Conservation (phyloP, 2,888 invertebrate species). For the Gandaritis pyraliata region DNA sequence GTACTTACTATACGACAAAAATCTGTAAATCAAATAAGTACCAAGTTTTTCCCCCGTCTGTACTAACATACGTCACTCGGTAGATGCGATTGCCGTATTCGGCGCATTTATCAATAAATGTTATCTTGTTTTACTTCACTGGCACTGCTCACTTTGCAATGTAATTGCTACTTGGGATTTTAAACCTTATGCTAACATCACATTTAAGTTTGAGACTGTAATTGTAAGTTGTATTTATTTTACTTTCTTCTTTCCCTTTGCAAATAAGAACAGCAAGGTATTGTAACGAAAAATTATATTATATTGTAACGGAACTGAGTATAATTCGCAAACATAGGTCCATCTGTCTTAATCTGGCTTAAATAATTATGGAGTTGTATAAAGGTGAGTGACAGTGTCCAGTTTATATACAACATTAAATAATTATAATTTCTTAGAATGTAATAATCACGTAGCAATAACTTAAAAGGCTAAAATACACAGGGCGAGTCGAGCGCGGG, state of each 20-base stretch:
- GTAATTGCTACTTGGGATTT: slow-evolving; percentile 19
- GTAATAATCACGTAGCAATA: slow-evolving; percentile 32
- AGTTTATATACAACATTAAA: slow-evolving; percentile 31
- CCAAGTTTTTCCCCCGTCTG: slow-evolving; percentile 51
- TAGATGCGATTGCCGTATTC: slow-evolving; percentile 57
- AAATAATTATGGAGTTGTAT: not conserved
- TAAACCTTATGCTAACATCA: slow-evolving; percentile 24
- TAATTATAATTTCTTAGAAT: slow-evolving; percentile 33
- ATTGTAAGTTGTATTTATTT: not conserved
- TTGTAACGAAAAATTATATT: too few species aligned
- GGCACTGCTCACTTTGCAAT: slow-evolving; percentile 34
- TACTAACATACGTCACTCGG: slow-evolving; percentile 41
- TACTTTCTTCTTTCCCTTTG: not conserved
- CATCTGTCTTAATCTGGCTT: not conserved
- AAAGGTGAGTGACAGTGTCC: slow-evolving; percentile 28
- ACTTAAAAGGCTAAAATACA: too few species aligned
- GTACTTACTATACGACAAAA: too few species aligned
- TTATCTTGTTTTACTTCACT: slow-evolving; percentile 47
- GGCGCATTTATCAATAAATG: slow-evolving; percentile 55
- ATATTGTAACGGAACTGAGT: too few species aligned
- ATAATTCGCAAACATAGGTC: too few species aligned
- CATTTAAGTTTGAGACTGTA: slow-evolving; percentile 4
- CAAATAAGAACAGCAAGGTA: too few species aligned
- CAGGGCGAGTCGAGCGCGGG: too few species aligned
- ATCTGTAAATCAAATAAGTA: not conserved